These are phyloP conservation scores for Crossocerus cetratus DNA, from an alignment of 2,888 invertebrate species.

Conservation along the genomic window DNA sequence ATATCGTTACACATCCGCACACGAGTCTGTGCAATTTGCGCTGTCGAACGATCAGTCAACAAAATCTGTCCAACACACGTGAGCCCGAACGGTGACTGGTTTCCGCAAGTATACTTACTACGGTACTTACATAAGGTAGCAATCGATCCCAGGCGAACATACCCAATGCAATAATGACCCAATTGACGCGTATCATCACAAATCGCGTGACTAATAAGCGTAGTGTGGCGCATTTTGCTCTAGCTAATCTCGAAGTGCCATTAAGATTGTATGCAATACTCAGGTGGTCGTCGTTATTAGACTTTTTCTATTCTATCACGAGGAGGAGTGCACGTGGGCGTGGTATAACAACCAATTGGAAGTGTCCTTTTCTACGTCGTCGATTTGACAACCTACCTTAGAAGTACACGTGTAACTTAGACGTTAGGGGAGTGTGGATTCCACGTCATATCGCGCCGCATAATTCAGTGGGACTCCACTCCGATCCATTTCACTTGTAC, in stretches of 20 bases:
- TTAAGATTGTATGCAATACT: conserved; percentile 42
- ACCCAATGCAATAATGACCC: conserved; percentile 6
- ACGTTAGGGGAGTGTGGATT: background rate
- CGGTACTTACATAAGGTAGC: conserved; percentile 22
- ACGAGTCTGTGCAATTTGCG: no score
- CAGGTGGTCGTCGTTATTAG: conserved; percentile 35
- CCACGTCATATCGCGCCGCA: background rate
- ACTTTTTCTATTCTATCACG: conserved; percentile 33
- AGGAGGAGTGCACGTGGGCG: background rate
- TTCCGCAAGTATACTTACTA: conserved; percentile 9
- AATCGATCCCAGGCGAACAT: conserved; percentile 3
- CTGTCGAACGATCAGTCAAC: no score
- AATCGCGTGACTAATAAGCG: background rate
- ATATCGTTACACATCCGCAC: no score
- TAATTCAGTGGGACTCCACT: background rate
- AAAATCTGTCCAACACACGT: background rate
- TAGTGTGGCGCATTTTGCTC: conserved; percentile 10
- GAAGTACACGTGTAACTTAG: background rate
- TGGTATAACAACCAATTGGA: conserved; percentile 7
- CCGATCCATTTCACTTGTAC: background rate
- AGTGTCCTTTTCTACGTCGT: conserved; percentile 38
- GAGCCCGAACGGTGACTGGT: background rate
- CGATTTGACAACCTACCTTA: conserved; percentile 11
- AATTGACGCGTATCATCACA: background rate
- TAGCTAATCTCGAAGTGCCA: conserved; percentile 51